Evolutionary conservation across 1,140 invertebrate species (phyloP).

Genomic region (Aradophagus sp.): DNA sequence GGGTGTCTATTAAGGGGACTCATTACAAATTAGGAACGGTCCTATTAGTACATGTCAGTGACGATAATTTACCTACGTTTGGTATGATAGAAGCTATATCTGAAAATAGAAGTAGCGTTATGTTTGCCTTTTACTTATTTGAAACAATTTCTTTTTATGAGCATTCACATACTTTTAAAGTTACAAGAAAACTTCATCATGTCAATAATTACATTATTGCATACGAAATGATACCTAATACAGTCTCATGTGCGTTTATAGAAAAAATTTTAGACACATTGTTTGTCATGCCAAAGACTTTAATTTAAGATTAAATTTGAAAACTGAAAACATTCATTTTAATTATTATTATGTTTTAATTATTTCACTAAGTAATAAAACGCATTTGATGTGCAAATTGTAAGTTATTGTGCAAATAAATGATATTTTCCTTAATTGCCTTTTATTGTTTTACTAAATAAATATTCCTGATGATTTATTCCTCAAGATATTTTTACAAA

Average conservation of each 20-base stretch:
- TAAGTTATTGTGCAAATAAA: too few relatives aligned
- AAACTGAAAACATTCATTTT: too few relatives aligned
- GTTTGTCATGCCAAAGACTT: neutral
- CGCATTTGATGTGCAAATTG: too few relatives aligned
- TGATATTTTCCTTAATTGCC: too few relatives aligned
- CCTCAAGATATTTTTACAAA: too few relatives aligned
- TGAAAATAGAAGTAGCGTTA: neutral
- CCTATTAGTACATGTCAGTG: slow-evolving; percentile 4
- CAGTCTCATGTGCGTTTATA: too few relatives aligned
- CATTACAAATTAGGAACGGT: slow-evolving; percentile 8
- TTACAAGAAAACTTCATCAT: neutral
- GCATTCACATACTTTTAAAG: slow-evolving; percentile 10
- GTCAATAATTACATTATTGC: neutral
- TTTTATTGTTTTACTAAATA: too few relatives aligned
- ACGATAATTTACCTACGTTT: slow-evolving; percentile 7
- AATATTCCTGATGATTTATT: too few relatives aligned
- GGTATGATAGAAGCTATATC: slow-evolving; percentile 14
- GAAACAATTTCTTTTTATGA: slow-evolving; percentile 16
- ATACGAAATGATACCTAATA: neutral
- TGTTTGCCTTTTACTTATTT: slow-evolving; percentile 13
- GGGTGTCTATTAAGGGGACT: slow-evolving; percentile 5
- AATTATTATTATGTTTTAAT: too few relatives aligned
- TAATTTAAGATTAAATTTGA: slow-evolving; percentile 7
- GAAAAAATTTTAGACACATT: neutral
- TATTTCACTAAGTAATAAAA: too few relatives aligned